These are phyloP conservation scores for Parthenolecanium corni DNA, from an alignment of 2,888 invertebrate genomes.

Conservation along the genomic window DNA sequence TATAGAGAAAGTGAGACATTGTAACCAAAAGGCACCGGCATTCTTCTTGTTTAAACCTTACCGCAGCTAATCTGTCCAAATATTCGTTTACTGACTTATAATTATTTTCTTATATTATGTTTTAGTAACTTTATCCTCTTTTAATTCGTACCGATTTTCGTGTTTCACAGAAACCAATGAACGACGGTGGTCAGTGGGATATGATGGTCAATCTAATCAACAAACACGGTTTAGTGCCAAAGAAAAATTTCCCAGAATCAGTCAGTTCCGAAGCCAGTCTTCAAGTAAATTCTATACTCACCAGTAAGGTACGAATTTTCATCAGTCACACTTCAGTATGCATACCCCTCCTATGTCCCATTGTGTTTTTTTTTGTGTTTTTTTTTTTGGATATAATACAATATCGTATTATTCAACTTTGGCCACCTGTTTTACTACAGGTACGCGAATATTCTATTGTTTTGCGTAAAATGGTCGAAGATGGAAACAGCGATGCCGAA, in stretches of 20 bases:
- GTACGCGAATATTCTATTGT: conserved; percentile 69
- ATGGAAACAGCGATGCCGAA: conserved; percentile 50
- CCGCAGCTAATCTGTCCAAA: too few relatives aligned
- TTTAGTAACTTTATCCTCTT: too few relatives aligned
- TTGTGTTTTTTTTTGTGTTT: not conserved
- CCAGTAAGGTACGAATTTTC: conserved; percentile 56
- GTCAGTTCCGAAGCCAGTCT: conserved; percentile 62
- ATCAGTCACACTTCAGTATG: too few relatives aligned
- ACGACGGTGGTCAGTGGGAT: conserved; percentile 86
- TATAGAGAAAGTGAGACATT: too few relatives aligned
- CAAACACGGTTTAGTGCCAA: conserved; percentile 79
- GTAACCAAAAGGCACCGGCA: too few relatives aligned
- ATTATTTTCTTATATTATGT: too few relatives aligned
- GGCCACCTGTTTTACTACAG: conserved; percentile 41
- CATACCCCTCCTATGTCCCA: not conserved
- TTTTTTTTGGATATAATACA: conserved; percentile 4
- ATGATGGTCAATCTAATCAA: conserved; percentile 79
- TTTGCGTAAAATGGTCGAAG: conserved; percentile 51
- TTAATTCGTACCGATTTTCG: conserved; percentile 19
- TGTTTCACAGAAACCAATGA: conserved; percentile 55
- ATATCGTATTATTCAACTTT: conserved; percentile 9
- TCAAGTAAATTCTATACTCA: conserved; percentile 65
- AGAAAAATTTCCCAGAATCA: conserved; percentile 74
- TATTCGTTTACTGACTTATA: too few relatives aligned
- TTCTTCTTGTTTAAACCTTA: too few relatives aligned